Base-by-base conservation (phyloP, 2,797 vertebrate genomes). In the Neostethus bicornis region DNA sequence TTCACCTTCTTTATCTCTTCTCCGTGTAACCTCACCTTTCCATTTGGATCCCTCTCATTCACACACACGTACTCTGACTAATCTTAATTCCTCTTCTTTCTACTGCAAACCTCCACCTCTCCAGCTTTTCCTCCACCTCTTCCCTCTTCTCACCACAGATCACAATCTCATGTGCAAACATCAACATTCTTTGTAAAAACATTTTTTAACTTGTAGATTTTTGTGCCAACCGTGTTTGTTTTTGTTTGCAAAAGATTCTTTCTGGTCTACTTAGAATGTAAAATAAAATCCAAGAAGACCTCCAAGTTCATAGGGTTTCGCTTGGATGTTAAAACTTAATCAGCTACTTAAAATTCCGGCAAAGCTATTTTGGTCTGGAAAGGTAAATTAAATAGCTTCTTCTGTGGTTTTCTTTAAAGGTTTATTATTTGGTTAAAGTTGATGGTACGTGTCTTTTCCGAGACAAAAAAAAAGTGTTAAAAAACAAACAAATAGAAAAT, bases 171-270 rank as follows among this genome's bases (percentile, higher is more conserved):
- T 14, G 43, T 32, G 32, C 55, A 4, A 43, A 46, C 2, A 25
- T 14, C 5, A n/a, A n/a, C n/a, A 2, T 66, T 74, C 69, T 41
- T 17, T 21, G 26, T 43, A 14, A 42, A 3, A 31, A 41, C 5
- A 41, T 25, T 48, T 51, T 53, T 31, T 16, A 4, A 37, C 46
- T 49, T 6, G 14, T 7, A 28, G 11, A n/a, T 13, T 23, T 32
- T 5, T 21, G 38, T 47, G 23, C 50, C 54, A 52, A 39, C 58
- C 63, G 13, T 37, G 55, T 53, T 29, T 26, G 1, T 41, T 52
- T 41, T 42, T 35, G 49, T 48, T 17, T 38, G 16, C 8, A 9
- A 19, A 38, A 35, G n/a, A 3, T 3, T 19, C 7, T 4, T 38
- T 38, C 16, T 17, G 10, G 7, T 38, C 5, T 1, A 20, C 16